Percentiles rank a stretch among this genome's conserved stretches.
These are phyloP conservation scores for Drosophila lacicola DNA, from an alignment of 2,888 invertebrate genomes.

Conservation along the genomic window DNA sequence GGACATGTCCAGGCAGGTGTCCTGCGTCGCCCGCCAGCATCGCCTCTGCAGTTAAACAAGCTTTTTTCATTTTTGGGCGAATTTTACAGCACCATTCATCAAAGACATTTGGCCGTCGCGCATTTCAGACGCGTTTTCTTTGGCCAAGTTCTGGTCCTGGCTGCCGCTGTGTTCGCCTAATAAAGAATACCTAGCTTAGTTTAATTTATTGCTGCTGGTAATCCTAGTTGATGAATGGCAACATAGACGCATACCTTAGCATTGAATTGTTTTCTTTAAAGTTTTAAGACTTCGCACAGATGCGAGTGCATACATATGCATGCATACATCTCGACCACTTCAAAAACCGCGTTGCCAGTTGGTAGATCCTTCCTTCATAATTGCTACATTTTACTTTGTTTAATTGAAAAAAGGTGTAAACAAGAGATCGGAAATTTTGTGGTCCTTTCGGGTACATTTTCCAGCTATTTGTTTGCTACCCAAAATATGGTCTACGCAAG, in stretches of 20 bases:
- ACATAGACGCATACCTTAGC: slow-evolving; percentile 10
- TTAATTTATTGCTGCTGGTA: slow-evolving; percentile 72
- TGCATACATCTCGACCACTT: background rate
- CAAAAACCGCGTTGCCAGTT: background rate
- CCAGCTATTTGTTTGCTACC: background rate
- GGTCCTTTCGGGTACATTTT: slow-evolving; percentile 21
- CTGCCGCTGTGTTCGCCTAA: slow-evolving; percentile 7
- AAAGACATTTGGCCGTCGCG: slow-evolving; percentile 42
- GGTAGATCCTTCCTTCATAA: background rate
- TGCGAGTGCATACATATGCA: background rate
- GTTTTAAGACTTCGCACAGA: background rate
- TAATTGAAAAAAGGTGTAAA: slow-evolving; percentile 13
- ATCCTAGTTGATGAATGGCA: slow-evolving; percentile 74
- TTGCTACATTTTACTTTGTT: slow-evolving; percentile 13
- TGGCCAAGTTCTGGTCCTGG: slow-evolving; percentile 1
- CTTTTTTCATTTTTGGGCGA: slow-evolving; percentile 24
- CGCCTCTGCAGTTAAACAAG: slow-evolving; percentile 23
- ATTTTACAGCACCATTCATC: slow-evolving; percentile 69
- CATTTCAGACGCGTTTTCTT: slow-evolving; percentile 21
- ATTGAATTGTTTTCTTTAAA: slow-evolving; percentile 18
- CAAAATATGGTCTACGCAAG: slow-evolving; percentile 5
- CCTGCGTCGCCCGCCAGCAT: background rate
- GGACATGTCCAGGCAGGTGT: slow-evolving; percentile 7
- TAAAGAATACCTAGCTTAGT: slow-evolving; percentile 39
- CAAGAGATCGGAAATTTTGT: slow-evolving; percentile 34